Conservation (phyloP, 1,140 invertebrate species). For the Scaptodrosophila lebanonensis region DNA sequence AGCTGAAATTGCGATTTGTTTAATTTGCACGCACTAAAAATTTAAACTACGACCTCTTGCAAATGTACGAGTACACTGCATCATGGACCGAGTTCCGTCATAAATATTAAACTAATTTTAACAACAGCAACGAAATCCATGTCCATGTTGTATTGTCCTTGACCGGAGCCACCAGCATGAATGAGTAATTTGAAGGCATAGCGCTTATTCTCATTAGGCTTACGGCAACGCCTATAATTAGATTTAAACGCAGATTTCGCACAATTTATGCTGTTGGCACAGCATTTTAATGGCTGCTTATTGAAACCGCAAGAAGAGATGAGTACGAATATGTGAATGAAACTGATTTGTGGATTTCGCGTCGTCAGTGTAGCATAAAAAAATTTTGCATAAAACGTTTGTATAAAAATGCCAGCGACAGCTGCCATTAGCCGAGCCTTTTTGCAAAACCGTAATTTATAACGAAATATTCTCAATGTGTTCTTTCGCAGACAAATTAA, state of each 20-base stretch:
- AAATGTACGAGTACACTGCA: conserved; percentile 1
- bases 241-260: conserved; percentile 49
- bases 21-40: conserved; percentile 56
- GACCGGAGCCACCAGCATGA: too few species aligned
- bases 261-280: conserved; percentile 49
- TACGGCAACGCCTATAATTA: conserved; percentile 59
- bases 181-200: conserved; percentile 43
- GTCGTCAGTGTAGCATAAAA: conserved; percentile 24
- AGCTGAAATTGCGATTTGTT: conserved; percentile 56
- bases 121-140: conserved; percentile 13
- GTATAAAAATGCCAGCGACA: conserved; percentile 42
- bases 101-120: conserved; percentile 52
- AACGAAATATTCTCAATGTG: too few species aligned
- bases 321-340: conserved; percentile 48
- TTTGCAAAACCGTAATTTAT: too few species aligned
- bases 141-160: conserved; percentile 38
- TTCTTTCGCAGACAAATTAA: too few species aligned
- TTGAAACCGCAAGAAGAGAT: conserved; percentile 36
- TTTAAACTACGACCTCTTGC: conserved; percentile 57
- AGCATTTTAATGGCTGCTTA: conserved; percentile 64
- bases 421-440: too few species aligned
- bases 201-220: conserved; percentile 28
- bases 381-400: conserved; percentile 48
- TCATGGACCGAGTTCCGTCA: conserved; percentile 40
- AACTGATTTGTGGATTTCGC: conserved; percentile 53